Evolutionary conservation across 1,140 invertebrate genomes (phyloP).

Genomic region (Drosophila ironensis): DNA sequence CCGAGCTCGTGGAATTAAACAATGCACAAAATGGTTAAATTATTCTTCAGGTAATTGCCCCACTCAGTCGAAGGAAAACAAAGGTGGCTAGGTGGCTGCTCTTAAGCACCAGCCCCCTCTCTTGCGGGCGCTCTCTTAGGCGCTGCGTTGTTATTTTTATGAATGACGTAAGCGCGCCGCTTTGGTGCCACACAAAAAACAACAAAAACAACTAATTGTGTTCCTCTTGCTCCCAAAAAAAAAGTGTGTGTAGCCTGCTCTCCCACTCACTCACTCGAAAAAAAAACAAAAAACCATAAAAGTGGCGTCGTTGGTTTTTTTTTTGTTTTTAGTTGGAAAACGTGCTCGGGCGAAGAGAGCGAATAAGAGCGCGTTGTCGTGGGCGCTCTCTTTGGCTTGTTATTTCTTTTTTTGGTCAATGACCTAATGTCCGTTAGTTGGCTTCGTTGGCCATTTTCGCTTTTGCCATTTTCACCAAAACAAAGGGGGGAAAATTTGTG

Average conservation of each 20-base stretch:
- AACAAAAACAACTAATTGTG: conserved; percentile 52
- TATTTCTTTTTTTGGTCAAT: conserved; percentile 78
- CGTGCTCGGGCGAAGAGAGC: conserved; percentile 44
- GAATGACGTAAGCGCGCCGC: conserved; percentile 72
- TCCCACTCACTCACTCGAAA: conserved; percentile 11
- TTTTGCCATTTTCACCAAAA: too few relatives aligned
- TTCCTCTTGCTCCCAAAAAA: conserved; percentile 10
- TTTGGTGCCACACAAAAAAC: conserved; percentile 30
- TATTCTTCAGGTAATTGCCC: conserved; percentile 72
- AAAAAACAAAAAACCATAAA: conserved; percentile 34
- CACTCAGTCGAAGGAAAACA: conserved; percentile 26
- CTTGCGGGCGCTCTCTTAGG: conserved; percentile 36
- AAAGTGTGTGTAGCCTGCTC: conserved; percentile 13
- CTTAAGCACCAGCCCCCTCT: conserved; percentile 13
- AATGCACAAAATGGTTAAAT: conserved; percentile 76
- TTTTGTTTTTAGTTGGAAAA: conserved; percentile 56
- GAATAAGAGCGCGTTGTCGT: conserved; percentile 3
- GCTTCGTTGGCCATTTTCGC: too few relatives aligned
- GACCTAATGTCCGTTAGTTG: conserved; percentile 72
- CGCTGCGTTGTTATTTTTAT: conserved; percentile 68
- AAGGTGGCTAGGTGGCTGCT: neutral
- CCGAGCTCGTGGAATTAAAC: conserved; percentile 4
- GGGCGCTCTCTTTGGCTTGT: conserved; percentile 34
- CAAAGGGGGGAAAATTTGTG: neutral
- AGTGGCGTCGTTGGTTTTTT: conserved; percentile 57